Evolutionary conservation across 2,113 vertebrate genomes (phyloP), one percentile per base, ranked within the genome.

Genomic region (Eublepharis macularius): DNA sequence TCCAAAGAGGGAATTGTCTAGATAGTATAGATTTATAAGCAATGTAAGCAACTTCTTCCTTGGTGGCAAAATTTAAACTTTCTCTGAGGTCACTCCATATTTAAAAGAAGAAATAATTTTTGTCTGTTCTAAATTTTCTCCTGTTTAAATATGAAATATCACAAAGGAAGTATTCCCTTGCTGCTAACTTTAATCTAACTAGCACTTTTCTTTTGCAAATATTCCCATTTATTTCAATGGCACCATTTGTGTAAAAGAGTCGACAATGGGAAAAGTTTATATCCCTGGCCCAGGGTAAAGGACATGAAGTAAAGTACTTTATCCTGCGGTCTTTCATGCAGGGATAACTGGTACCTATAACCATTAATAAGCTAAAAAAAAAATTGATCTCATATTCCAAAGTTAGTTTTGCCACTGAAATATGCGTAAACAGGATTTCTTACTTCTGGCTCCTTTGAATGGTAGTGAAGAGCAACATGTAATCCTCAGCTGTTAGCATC

Each of bases 401-500:
- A 78, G 34, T n/a, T 83, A 70, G 80, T 4, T 57, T 39, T 17
- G 2, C 0, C 39, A 78, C 32, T 86, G 60, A 87, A 91, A 87
- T 79, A 78, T 85, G 73, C 43, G 17, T 87, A 95, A 94, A 88
- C 68, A 89, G 2, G 16, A 83, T 76, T 84, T 76, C 76, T 76
- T 36, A 86, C 75, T 80, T 86, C 86, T 92, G 87, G 80, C 24
- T 78, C 88, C 70, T 88, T 78, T 49, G 36, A 68, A 87, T 79
- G 85, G 89, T 86, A 91, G 90, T 84, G 43, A 92, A 80, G 88
- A 90, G 60, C 80, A 11, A n/a, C 81, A 36, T 73, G 74, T 90
- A 85, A 89, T 86, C 87, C 89, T 90, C 65, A 89, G 63, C 84
- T 90, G 92, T 75, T 84, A 86, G 69, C 86, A 73, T 81, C 86